A percentile compares a stretch with the other conserved stretches of the same genome.
Evolutionary conservation across 2,888 invertebrate species (phyloP).

Genomic region (Resseliella maxima): DNA sequence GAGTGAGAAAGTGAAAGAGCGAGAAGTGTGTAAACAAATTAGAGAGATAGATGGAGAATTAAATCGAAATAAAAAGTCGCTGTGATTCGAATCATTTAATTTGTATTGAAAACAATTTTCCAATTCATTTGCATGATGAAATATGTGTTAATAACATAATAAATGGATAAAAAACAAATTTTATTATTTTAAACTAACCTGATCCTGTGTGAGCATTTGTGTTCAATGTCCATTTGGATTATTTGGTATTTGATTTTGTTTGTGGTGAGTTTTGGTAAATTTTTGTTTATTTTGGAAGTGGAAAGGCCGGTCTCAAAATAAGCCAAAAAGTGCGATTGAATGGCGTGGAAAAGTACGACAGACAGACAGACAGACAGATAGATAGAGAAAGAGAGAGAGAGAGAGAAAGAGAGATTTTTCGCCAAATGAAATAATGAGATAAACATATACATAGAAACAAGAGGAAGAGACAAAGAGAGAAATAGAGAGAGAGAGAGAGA

Average conservation of each 20-base stretch:
- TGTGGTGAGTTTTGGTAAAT: too few species aligned
- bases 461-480: background rate
- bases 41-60: too few species aligned
- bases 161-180: background rate
- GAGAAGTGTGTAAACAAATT: too few species aligned
- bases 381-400: background rate
- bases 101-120: too few species aligned
- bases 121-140: too few species aligned
- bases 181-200: constrained; percentile 19
- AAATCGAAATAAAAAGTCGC: too few species aligned
- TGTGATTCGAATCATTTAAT: too few species aligned
- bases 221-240: background rate
- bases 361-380: background rate
- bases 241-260: too few species aligned
- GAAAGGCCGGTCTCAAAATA: background rate
- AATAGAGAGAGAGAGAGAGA: background rate
- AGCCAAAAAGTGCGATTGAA: constrained; percentile 51
- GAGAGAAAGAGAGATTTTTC: background rate
- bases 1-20: background rate
- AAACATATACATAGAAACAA: too few species aligned
- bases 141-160: background rate
- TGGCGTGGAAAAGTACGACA: background rate
- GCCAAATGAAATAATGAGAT: too few species aligned
- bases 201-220: constrained; percentile 35
- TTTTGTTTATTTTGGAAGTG: background rate